These are phyloP conservation scores for Gallinago nigripennis DNA, from an alignment of 2,797 vertebrate genomes.

Conservation along the genomic window DNA sequence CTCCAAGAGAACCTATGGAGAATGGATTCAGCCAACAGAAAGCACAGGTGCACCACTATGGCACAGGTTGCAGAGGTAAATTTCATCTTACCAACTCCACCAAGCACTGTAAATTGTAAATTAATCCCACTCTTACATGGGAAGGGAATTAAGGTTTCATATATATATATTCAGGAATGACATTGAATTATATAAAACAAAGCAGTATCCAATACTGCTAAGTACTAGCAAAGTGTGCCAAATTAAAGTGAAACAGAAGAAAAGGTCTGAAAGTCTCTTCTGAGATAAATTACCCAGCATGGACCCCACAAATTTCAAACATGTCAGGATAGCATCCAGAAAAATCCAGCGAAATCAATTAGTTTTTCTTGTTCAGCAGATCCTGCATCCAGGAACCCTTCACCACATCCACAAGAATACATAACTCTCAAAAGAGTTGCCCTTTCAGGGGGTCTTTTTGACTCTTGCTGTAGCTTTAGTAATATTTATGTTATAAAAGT, in stretches of 20 bases:
- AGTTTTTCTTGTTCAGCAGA: neutral
- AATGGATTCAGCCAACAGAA: neutral
- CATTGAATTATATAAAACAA: neutral
- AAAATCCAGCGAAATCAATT: neutral
- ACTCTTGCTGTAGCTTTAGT: neutral
- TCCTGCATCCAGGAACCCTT: neutral
- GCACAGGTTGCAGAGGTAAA: no score
- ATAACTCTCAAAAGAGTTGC: accelerated
- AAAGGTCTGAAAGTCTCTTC: neutral
- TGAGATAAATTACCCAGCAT: neutral
- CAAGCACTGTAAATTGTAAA: neutral
- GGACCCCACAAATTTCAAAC: neutral
- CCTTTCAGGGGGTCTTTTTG: neutral
- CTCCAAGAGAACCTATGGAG: neutral
- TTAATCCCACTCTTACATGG: neutral
- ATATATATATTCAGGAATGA: neutral
- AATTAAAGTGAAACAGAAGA: neutral
- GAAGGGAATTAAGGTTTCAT: neutral
- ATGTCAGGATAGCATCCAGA: neutral
- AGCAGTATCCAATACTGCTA: neutral
- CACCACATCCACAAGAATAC: accelerated
- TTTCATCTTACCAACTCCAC: neutral
- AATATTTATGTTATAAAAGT: neutral
- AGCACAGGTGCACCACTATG: accelerated
- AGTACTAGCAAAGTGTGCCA: neutral